phyloP scores from a whole-genome alignment of 2,888 invertebrate species.

The Uropetala carovei region DNA sequence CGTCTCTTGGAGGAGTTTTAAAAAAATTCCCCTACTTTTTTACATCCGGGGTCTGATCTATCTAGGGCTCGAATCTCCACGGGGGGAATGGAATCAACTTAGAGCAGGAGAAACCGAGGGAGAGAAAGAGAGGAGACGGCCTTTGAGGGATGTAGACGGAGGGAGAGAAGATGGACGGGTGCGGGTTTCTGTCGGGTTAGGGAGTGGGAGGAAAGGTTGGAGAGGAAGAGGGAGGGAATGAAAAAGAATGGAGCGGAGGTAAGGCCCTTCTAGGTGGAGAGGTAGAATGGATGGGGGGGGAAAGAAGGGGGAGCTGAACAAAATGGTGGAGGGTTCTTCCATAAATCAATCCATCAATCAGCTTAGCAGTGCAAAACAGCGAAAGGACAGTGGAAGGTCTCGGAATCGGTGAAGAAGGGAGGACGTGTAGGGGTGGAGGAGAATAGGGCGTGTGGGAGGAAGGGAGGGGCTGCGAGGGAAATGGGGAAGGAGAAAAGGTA shows the following conservation, averaged over 20 bases:
- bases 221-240: not conserved
- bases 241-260: no score
- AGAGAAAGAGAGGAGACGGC: not conserved
- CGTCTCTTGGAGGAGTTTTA: not conserved
- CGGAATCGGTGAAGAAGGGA: not conserved
- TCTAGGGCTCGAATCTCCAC: no score
- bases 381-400: not conserved
- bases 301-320: not conserved
- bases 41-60: no score
- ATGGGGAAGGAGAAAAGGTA: not conserved
- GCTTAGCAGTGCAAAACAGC: constrained; percentile 26
- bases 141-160: not conserved
- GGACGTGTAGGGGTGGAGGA: not conserved
- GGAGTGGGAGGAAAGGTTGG: not conserved
- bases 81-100: not conserved
- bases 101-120: not conserved
- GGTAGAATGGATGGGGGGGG: not conserved
- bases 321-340: constrained; percentile 10
- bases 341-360: constrained; percentile 61
- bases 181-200: no score
- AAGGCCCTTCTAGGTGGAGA: no score
- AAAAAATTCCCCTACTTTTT: not conserved
- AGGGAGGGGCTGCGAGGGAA: not conserved
- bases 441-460: not conserved
- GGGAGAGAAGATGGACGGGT: not conserved